Evolutionary conservation across 1,140 invertebrate species (phyloP).

Genomic region (Drosophila sechellia): DNA sequence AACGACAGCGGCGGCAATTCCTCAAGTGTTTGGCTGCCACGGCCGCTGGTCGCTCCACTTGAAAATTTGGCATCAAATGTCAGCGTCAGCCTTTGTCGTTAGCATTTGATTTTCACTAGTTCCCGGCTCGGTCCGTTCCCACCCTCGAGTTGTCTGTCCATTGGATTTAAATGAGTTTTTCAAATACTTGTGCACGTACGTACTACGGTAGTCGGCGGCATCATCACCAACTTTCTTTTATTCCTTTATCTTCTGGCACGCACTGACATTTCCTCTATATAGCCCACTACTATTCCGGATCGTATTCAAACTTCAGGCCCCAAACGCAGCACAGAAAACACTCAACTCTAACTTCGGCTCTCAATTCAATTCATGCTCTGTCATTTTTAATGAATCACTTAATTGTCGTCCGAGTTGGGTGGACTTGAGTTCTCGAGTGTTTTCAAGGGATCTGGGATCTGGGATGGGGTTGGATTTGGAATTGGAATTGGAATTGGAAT

Average conservation of each 20-base stretch:
- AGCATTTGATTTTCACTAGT: constrained; percentile 79
- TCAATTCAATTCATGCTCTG: constrained; percentile 79
- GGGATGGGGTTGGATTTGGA: not conserved
- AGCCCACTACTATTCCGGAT: constrained; percentile 58
- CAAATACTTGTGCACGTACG: constrained; percentile 81
- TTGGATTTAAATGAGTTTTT: constrained; percentile 81
- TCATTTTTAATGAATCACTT: constrained; percentile 83
- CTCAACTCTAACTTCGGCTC: constrained; percentile 42
- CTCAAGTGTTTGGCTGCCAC: constrained; percentile 77
- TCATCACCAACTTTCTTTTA: constrained; percentile 74
- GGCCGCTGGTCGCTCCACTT: constrained; percentile 64
- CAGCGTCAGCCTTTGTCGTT: constrained; percentile 73
- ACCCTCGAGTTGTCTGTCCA: constrained; percentile 39
- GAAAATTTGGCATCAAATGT: constrained; percentile 83
- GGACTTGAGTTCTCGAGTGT: constrained; percentile 43
- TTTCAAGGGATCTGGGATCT: constrained; percentile 8
- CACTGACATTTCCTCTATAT: constrained; percentile 64
- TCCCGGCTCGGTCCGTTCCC: constrained; percentile 44
- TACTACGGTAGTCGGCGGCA: constrained; percentile 48
- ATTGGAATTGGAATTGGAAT: constrained; percentile 1
- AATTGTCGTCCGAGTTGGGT: constrained; percentile 68
- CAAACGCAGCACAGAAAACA: constrained; percentile 27
- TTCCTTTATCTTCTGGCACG: constrained; percentile 56
- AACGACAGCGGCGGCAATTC: constrained; percentile 80
- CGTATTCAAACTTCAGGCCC: constrained; percentile 59